These are phyloP conservation scores for Colistium nudipinnis DNA, from an alignment of 2,113 vertebrate species.

Conservation along the genomic window DNA sequence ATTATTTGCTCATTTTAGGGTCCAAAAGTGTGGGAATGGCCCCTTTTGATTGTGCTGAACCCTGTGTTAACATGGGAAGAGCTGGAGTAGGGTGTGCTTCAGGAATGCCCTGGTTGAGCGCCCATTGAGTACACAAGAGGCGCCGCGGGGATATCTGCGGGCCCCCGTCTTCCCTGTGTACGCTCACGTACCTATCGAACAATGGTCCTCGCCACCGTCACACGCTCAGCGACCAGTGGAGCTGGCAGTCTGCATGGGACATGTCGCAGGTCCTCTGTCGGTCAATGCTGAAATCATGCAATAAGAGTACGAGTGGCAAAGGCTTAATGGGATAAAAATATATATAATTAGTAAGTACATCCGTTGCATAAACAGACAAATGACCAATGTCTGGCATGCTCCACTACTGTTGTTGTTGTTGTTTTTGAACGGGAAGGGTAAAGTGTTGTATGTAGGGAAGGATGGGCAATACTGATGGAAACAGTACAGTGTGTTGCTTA, in stretches of 20 bases:
- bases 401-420: too few species aligned
- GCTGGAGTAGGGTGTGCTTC: constrained; percentile 32
- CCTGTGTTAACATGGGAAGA: constrained; percentile 24
- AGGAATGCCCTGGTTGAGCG: constrained; percentile 59
- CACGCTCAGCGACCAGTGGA: background rate
- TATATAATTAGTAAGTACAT: too few species aligned
- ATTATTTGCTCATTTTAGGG: constrained; percentile 14
- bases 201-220: background rate
- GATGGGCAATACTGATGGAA: background rate
- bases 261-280: background rate
- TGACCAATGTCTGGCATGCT: background rate
- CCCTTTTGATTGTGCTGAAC: constrained; percentile 30
- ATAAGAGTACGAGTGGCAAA: too few species aligned
- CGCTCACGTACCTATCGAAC: background rate
- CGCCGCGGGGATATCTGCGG: constrained; percentile 53
- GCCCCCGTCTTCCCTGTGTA: background rate
- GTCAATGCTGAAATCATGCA: background rate
- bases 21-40: constrained; percentile 20
- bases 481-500: background rate
- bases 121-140: constrained; percentile 29
- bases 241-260: too few species aligned
- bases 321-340: too few species aligned
- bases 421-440: background rate
- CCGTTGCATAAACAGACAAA: too few species aligned
- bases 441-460: too few species aligned